phyloP scores from a whole-genome alignment of 2,113 vertebrate species.

The Urocolius indicus region DNA sequence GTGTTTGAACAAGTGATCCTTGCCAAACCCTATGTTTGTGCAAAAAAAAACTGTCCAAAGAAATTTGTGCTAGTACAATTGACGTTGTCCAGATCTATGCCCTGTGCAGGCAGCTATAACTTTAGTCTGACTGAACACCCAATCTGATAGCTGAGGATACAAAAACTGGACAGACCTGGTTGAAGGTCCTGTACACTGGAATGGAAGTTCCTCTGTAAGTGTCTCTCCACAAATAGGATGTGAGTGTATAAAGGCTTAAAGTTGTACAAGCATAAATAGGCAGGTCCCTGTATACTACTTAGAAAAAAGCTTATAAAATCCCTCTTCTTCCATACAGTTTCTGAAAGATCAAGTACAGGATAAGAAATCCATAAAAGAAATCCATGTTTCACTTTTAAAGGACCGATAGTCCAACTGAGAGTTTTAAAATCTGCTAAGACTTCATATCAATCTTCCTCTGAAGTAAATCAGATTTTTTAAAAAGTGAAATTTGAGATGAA shows the following conservation, averaged over 20 bases:
- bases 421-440: constrained; percentile 16
- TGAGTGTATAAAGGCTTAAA: neutral
- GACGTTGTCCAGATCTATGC: neutral
- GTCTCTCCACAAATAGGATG: neutral
- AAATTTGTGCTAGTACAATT: neutral
- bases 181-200: neutral
- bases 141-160: neutral
- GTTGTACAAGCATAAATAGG: neutral
- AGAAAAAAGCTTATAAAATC: neutral
- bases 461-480: neutral
- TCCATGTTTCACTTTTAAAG: neutral
- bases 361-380: neutral
- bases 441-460: neutral
- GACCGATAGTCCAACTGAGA: neutral
- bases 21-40: neutral
- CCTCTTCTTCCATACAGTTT: neutral
- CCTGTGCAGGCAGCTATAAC: neutral
- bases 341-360: neutral
- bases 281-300: neutral
- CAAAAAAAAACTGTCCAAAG: neutral
- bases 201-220: neutral
- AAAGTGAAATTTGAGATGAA: neutral
- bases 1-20: neutral
- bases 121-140: neutral
- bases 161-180: neutral